A percentile compares a stretch with the other conserved stretches of the same genome.
Evolutionary conservation across 2,113 vertebrate species (phyloP).

Genomic region (Potamarius usumacintae): DNA sequence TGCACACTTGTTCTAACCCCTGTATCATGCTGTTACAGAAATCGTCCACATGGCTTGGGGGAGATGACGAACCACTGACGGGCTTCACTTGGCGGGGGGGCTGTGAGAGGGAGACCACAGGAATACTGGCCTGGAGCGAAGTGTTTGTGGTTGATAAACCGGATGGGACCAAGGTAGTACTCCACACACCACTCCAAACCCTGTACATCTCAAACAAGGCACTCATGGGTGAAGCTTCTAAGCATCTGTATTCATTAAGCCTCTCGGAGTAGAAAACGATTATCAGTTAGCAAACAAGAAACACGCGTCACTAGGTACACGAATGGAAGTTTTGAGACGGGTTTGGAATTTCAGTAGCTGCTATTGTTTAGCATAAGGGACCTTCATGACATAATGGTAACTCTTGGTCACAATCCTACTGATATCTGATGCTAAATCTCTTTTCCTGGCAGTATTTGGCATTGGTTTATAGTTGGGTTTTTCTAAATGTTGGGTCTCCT

Average conservation of each 20-base stretch:
- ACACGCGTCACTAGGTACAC: not conserved
- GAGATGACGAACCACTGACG: slow-evolving; percentile 83
- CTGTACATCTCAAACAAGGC: not conserved
- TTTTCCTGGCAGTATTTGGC: not conserved
- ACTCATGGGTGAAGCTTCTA: not conserved
- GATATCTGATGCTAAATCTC: not conserved
- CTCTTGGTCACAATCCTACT: not conserved
- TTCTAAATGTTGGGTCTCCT: not conserved
- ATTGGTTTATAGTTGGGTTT: not conserved
- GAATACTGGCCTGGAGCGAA: slow-evolving; percentile 94
- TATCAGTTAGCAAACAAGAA: not conserved
- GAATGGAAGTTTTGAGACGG: not conserved
- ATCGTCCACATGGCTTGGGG: slow-evolving; percentile 83
- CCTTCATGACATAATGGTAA: not conserved
- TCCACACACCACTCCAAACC: not conserved
- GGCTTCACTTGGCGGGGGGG: slow-evolving; percentile 98
- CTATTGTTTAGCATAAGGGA: not conserved
- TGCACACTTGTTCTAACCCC: not conserved
- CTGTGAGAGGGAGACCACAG: slow-evolving; percentile 96
- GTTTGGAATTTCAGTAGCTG: not conserved
- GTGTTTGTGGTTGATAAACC: slow-evolving; percentile 92
- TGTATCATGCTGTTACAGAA: slow-evolving; percentile 59
- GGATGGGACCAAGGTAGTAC: slow-evolving; percentile 81
- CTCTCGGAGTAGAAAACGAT: not conserved
- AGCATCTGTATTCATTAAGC: not conserved